Evolutionary conservation across 2,797 vertebrate species (phyloP), one percentile per base, ranked within the genome.

Genomic region (Urophycis tenuis): DNA sequence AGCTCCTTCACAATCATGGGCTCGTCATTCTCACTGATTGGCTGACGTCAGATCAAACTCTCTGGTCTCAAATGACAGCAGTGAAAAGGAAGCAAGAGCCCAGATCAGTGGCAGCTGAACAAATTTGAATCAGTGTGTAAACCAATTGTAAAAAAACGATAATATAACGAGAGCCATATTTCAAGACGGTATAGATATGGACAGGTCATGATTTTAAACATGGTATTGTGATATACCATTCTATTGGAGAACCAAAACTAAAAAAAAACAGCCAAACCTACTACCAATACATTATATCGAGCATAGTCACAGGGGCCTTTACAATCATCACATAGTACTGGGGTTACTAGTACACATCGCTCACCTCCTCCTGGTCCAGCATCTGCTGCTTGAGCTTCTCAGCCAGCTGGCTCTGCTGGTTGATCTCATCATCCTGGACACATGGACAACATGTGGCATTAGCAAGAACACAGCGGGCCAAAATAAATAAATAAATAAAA

Each of bases 331-430:
- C 49, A 67, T 25, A 29, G 15, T 30, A 29, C n/a, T 29, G 10
- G 19, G 45, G 17, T 53, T 53, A 53, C 45, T 53, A 53, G 14
- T 53, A 53, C 45, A 53, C 45, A 67, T 30, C 1, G 84, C 92
- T 92, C 83, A 96, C 97, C 93, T 98, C 96, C 84, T 98, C 97
- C 90, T 98, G 97, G 88, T 98, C 97, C 88, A 98, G 87, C 97
- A 98, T 98, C 85, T 98, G 97, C 74, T 97, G 96, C 86, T 98
- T 99, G 75, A 99, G 91, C 87, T 99, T 97, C 92, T 99, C 97
- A 67, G 95, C 96, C 84, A 99, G 89, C 75, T 99, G 97, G 83
- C 96, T 98, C 89, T 98, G 97, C 81, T 98, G 97, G 93, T 99
- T 99, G 87, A 99, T 99, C 91, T 99, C 96, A 92, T 99, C 96